phyloP scores from a whole-genome alignment of 2,888 invertebrate species.

The Nomada fucata region DNA sequence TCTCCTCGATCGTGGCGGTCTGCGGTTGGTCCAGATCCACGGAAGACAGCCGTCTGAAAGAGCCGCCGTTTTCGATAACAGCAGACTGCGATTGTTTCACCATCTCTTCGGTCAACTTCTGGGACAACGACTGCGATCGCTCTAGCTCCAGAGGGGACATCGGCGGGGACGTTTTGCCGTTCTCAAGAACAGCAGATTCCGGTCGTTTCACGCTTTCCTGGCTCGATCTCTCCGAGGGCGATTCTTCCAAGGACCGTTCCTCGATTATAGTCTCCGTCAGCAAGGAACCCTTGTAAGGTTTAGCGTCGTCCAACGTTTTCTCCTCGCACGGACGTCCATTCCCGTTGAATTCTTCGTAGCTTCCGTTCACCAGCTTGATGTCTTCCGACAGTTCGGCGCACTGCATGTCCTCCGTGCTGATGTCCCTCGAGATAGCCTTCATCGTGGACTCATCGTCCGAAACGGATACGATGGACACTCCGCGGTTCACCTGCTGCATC shows the following conservation, averaged over 20 bases:
- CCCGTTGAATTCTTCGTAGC: constrained; percentile 69
- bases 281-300: constrained; percentile 67
- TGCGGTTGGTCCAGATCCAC: constrained; percentile 61
- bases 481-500: constrained; percentile 84
- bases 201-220: constrained; percentile 30
- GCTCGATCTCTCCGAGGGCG: constrained; percentile 70
- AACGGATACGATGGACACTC: constrained; percentile 88
- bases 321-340: constrained; percentile 68
- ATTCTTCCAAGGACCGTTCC: constrained; percentile 86
- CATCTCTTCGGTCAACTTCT: constrained; percentile 33
- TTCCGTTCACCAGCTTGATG: constrained; percentile 68
- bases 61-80: constrained; percentile 13
- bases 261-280: constrained; percentile 80
- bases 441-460: constrained; percentile 88
- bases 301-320: constrained; percentile 67
- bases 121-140: constrained; percentile 62
- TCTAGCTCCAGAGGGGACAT: constrained; percentile 33
- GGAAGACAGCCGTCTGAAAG: constrained; percentile 23
- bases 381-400: constrained; percentile 69
- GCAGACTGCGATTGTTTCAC: constrained; percentile 22
- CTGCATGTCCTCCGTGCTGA: constrained; percentile 86
- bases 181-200: constrained; percentile 38
- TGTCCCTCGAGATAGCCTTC: constrained; percentile 86
- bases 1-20: constrained; percentile 59
- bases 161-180: constrained; percentile 48